Conservation (phyloP, 2,888 invertebrate species). For the Aricia artaxerxes region DNA sequence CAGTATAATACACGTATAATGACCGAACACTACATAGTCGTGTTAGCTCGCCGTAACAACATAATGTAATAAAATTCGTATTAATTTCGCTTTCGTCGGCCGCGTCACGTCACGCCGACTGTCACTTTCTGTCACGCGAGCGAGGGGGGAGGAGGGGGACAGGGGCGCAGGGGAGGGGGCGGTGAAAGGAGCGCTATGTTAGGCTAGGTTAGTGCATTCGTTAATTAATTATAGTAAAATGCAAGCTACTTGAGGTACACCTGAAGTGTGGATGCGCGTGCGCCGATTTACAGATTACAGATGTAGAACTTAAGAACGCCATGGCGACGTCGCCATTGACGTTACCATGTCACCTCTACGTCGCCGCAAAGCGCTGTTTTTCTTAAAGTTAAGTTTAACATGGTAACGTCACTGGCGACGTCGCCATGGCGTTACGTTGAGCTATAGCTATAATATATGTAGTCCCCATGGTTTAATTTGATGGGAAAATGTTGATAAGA, state of each 20-base stretch:
- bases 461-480: neutral
- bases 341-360: too few species aligned
- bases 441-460: too few species aligned
- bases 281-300: neutral
- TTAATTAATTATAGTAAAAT: neutral
- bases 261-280: neutral
- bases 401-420: too few species aligned
- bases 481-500: too few species aligned
- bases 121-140: slow-evolving; percentile 50
- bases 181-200: slow-evolving; percentile 46
- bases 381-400: too few species aligned
- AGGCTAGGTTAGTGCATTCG: slow-evolving; percentile 30
- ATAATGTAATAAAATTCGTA: slow-evolving; percentile 28
- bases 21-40: neutral
- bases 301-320: neutral
- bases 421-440: too few species aligned
- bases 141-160: slow-evolving; percentile 38
- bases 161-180: slow-evolving; percentile 36
- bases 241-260: neutral
- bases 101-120: slow-evolving; percentile 42
- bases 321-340: too few species aligned
- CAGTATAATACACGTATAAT: too few species aligned
- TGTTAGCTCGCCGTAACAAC: slow-evolving; percentile 4
- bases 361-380: too few species aligned
- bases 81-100: slow-evolving; percentile 33